phyloP scores from a whole-genome alignment of 2,888 invertebrate genomes.

The Drosophila recens region DNA sequence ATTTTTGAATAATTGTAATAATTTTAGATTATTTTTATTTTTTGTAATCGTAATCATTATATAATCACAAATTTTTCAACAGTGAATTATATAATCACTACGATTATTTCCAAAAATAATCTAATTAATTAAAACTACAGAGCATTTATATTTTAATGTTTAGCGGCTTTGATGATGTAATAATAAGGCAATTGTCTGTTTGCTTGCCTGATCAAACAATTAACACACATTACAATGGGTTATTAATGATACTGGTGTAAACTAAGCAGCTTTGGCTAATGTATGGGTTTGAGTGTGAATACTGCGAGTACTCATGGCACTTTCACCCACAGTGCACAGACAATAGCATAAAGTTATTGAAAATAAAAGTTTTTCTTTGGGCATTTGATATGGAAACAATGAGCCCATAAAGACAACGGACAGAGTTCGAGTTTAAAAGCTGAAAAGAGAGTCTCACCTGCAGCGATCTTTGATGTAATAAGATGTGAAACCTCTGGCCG shows the following conservation, averaged over 20 bases:
- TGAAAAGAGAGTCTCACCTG: slow-evolving; percentile 57
- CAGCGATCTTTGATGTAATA: slow-evolving; percentile 60
- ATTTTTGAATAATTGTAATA: no score
- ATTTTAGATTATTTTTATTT: no score
- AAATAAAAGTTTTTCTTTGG: slow-evolving; percentile 55
- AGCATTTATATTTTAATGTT: not conserved
- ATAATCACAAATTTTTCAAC: no score
- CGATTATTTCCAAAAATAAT: no score
- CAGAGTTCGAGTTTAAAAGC: not conserved
- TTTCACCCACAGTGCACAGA: slow-evolving; percentile 67
- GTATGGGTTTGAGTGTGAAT: slow-evolving; percentile 21
- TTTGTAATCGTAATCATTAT: no score
- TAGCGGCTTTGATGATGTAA: slow-evolving; percentile 54
- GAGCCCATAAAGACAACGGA: slow-evolving; percentile 45
- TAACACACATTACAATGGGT: slow-evolving; percentile 68
- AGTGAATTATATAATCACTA: no score
- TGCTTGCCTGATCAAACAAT: slow-evolving; percentile 47
- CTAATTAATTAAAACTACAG: not conserved
- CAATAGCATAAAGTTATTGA: slow-evolving; percentile 58
- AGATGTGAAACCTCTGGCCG: slow-evolving; percentile 38
- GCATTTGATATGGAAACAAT: slow-evolving; percentile 64
- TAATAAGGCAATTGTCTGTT: slow-evolving; percentile 63
- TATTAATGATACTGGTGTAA: slow-evolving; percentile 63
- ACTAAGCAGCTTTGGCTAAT: slow-evolving; percentile 41
- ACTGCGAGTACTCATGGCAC: slow-evolving; percentile 36